phyloP scores from a whole-genome alignment of 2,113 vertebrate species.

The Anolis carolinensis region DNA sequence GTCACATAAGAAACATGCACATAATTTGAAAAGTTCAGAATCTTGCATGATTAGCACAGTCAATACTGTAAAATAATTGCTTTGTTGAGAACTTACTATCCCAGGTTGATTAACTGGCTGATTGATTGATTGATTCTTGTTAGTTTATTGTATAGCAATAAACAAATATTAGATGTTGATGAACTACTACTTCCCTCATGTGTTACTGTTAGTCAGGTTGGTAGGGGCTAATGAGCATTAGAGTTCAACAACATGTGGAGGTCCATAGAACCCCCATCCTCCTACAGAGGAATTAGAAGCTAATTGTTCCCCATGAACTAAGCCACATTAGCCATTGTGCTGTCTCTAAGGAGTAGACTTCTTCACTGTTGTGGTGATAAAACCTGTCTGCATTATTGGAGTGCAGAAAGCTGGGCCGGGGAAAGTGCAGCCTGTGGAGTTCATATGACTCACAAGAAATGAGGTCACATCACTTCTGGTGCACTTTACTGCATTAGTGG shows the following conservation, averaged over 20 bases:
- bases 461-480: no score
- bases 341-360: background rate
- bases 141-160: background rate
- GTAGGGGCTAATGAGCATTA: background rate
- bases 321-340: background rate
- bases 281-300: background rate
- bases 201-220: background rate
- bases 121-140: background rate
- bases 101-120: background rate
- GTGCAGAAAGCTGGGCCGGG: background rate
- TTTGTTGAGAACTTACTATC: background rate
- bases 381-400: background rate
- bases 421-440: no score
- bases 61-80: background rate
- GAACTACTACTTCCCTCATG: background rate
- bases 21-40: background rate
- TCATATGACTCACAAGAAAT: no score
- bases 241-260: background rate
- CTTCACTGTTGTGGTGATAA: background rate
- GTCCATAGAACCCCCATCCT: background rate
- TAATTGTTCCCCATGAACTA: background rate
- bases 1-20: background rate
- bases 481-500: no score
- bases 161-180: background rate
- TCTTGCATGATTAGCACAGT: background rate